Base-by-base conservation (phyloP, 92 coral and sea anemone genomes). In the Porites rus region DNA sequence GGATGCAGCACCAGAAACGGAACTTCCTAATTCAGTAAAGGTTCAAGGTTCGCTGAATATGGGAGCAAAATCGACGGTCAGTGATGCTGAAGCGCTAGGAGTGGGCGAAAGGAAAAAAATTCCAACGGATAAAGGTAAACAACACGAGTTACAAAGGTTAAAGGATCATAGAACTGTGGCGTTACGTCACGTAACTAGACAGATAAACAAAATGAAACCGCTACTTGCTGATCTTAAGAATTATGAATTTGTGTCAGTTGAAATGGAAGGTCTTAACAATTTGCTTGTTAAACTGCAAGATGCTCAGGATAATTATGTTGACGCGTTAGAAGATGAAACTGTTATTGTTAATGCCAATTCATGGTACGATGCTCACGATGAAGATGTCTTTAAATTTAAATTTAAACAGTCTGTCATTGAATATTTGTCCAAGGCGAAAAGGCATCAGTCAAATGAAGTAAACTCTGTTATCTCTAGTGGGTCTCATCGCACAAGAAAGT, bases 201-300 rank as follows among this genome's bases (percentile, higher is more conserved):
- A 88, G 51, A 83, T 88, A 63, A 88, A 88, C 51, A 89, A 76
- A 83, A 84, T 89, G 56, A 79, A 68, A 69, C 89, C 89, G 8
- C 76, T 85, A 10, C 78, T 85, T 24, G 21, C 28, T 52, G 63
- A 79, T 69, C 20, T 85, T 63, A 54, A 62, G 65, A 85, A 85
- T 63, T 22, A 19, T 60, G 81, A 89, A 21, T 81, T 89, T 84
- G 85, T 85, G 73, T 79, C 74, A 58, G n/a, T n/a, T n/a, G n/a
- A 77, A 85, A 79, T 77, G 67, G 82, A 78, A 63, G 89, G 61
- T 76, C 72, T 28, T 1, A 72, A 85, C 3, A 79, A 66, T 25
- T 65, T 87, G 18, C 76, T 80, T 70, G 66, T 17, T 1, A 3
- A 28, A 72, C 56, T 85, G 70, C 91, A 81, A 65, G n/a, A n/a